Percentiles rank a stretch among this genome's conserved stretches.
Evolutionary conservation across 2,113 vertebrate genomes (phyloP).

Genomic region (Nibea coibor): DNA sequence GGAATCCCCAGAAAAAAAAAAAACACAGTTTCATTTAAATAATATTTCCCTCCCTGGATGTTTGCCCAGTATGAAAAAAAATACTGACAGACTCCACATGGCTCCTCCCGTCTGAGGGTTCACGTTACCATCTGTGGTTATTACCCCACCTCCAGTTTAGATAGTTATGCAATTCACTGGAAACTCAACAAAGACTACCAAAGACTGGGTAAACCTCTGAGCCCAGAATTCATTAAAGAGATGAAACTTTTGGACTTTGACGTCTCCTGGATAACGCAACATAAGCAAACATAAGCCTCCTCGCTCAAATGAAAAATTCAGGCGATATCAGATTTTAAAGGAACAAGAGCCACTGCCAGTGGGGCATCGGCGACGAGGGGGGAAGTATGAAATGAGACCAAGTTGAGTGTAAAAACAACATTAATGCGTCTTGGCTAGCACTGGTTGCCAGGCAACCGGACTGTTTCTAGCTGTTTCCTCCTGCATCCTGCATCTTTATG

Average conservation of each 20-base stretch:
- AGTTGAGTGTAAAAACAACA: too few relatives aligned
- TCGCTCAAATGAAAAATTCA: background rate
- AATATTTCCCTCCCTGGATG: background rate
- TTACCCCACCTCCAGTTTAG: background rate
- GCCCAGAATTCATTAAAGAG: background rate
- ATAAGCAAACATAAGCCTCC: background rate
- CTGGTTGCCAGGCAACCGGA: background rate
- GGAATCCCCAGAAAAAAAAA: background rate
- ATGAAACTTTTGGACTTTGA: constrained; percentile 2
- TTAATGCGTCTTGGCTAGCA: background rate
- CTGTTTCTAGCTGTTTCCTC: background rate
- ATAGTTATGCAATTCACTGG: background rate
- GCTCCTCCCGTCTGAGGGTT: background rate
- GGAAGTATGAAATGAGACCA: too few relatives aligned
- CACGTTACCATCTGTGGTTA: background rate
- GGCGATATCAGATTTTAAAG: background rate
- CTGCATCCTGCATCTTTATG: background rate
- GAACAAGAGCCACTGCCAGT: too few relatives aligned
- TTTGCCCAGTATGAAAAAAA: background rate
- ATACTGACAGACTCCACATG: background rate
- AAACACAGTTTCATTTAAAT: too few relatives aligned
- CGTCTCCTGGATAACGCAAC: background rate
- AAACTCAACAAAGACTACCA: constrained; percentile 4
- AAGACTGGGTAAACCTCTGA: background rate
- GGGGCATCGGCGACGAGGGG: too few relatives aligned